These are phyloP conservation scores for Laodelphax striatellus DNA, from an alignment of 1,140 invertebrate genomes.

Conservation along the genomic window DNA sequence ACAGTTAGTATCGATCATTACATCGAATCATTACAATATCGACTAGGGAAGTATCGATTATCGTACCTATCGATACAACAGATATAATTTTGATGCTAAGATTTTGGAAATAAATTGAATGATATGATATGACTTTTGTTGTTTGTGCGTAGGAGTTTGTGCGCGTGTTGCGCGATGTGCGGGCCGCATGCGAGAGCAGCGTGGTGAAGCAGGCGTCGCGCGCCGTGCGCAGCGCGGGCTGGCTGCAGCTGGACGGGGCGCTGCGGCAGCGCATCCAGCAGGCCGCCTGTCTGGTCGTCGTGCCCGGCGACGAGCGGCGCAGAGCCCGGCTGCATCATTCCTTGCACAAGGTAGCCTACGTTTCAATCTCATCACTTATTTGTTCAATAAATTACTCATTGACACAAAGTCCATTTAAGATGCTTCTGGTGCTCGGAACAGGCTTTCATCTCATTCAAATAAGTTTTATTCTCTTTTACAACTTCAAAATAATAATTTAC, in stretches of 20 bases:
- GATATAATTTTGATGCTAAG: too few species aligned
- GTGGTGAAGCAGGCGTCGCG: constrained; percentile 46
- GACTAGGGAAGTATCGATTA: too few species aligned
- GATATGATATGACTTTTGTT: background rate
- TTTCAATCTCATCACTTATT: too few species aligned
- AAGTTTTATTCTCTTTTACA: too few species aligned
- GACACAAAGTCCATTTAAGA: too few species aligned
- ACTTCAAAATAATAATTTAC: too few species aligned
- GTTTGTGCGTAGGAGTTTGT: constrained; percentile 29
- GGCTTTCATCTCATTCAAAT: too few species aligned
- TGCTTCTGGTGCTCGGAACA: too few species aligned
- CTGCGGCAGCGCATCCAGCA: constrained; percentile 45
- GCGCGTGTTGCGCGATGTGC: constrained; percentile 35
- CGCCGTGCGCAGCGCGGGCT: constrained; percentile 46
- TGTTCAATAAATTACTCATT: too few species aligned
- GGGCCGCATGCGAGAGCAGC: constrained; percentile 45
- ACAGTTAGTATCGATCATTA: too few species aligned
- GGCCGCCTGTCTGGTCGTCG: constrained; percentile 40
- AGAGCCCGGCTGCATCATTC: constrained; percentile 25
- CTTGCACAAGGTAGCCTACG: constrained; percentile 1
- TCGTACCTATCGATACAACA: too few species aligned
- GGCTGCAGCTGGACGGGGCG: constrained; percentile 49
- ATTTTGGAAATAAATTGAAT: background rate
- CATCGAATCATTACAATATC: too few species aligned
- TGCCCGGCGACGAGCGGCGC: constrained; percentile 33